A percentile compares a stretch with the other conserved stretches of the same genome.
Conservation (phyloP, 30 jellyfish, hydroid and myxozoan genomes). For the Hydra vulgaris region DNA sequence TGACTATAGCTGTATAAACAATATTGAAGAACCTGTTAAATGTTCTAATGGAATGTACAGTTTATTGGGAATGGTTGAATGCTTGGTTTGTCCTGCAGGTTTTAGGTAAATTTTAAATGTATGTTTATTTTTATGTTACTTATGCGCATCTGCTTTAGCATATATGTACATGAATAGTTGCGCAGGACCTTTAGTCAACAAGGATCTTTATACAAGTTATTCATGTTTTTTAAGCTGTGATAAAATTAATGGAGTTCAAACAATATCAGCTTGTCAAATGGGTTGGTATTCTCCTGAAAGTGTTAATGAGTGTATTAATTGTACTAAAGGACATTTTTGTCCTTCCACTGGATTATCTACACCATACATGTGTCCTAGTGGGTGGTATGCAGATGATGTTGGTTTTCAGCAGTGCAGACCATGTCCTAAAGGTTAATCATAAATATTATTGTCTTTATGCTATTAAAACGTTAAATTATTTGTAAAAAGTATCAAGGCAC, state of each 20-base stretch:
- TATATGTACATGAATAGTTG: not conserved
- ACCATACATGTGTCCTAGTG: conserved; percentile 19
- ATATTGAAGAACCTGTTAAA: conserved; percentile 32
- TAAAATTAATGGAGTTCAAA: not conserved
- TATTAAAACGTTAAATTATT: too few species aligned
- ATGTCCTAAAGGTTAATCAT: conserved; percentile 17
- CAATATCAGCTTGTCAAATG: conserved; percentile 27
- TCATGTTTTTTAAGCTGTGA: not conserved
- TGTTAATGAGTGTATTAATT: conserved; percentile 3
- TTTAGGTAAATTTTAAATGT: conserved; percentile 6
- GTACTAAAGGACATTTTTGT: conserved; percentile 32
- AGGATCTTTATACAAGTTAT: not conserved
- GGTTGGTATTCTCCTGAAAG: conserved; percentile 55
- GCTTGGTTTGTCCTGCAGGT: conserved; percentile 55
- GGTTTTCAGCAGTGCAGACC: conserved; percentile 12
- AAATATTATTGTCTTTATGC: too few species aligned
- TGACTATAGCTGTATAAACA: conserved; percentile 36
- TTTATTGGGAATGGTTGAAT: conserved; percentile 36
- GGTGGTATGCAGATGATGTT: conserved; percentile 1
- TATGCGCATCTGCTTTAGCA: too few species aligned
- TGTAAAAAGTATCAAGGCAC: too few species aligned
- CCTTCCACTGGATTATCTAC: conserved; percentile 8
- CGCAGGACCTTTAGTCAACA: not conserved
- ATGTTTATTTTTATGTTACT: too few species aligned
- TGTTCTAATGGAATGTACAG: conserved; percentile 69